Evolutionary conservation across 2,888 invertebrate genomes (phyloP), one percentile per base, ranked within the genome.

Genomic region (Protonemura montana): DNA sequence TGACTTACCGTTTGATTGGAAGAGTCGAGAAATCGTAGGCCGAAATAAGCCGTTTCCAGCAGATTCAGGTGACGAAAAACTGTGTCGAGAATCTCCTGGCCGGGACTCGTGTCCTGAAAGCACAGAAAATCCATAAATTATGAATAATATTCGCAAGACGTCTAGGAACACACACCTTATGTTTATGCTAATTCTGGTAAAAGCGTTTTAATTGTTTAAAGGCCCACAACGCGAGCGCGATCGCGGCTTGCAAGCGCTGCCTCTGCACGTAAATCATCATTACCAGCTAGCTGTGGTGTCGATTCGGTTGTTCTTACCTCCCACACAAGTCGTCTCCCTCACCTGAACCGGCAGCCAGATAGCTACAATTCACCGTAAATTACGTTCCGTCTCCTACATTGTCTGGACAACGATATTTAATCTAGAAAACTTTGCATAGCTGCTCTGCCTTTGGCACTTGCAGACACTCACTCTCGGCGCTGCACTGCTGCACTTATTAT

Each of bases 1-100:
- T 30, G 30, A 91, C 95, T 95, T 93, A 98, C 98, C 93, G 98
- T 97, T 93, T 98, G 98, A 91, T 97, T 98, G 89, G 97, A 97
- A 90, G 95, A 94, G 91, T 98, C 98, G 87, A 98, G 94, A 91
- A 96, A 99, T 88, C 98, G 95, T 84, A 99, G 94, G 85, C 99
- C 98, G 91, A 99, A 99, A 92, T 98, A 99, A 88, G 98, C 97
- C 85, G 98, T 98, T 92, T 99, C 98, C 91, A 98, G 93, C 87
- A 99, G 94, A 92, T 98, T 98, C 89, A 99, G 93, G 91, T 98
- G 97, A 89, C 96, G 94, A 92, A 97, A 98, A 85, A 98, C 98
- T 89, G 97, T 96, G 91, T 98, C 98, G 90, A 98, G 92, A 89
- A 99, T 92, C 89, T 96, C 96, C 91, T 98, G 98, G 26, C 98